These are phyloP conservation scores for Ptychadena robeensis DNA, from an alignment of 2,797 vertebrate genomes.

Conservation along the genomic window DNA sequence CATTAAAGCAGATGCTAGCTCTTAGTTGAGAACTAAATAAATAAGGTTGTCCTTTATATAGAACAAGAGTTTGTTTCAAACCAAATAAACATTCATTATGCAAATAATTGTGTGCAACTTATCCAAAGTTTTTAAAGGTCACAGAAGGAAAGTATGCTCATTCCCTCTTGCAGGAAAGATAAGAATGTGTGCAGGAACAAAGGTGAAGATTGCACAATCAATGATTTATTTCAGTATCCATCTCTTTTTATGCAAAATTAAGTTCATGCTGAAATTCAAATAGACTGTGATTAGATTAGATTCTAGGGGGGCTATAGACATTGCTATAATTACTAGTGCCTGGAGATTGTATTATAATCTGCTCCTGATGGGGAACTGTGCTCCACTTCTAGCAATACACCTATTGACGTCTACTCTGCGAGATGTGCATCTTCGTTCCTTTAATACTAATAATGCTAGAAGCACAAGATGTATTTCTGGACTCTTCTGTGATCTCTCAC, in stretches of 20 bases:
- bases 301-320: not conserved
- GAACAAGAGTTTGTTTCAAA: not conserved
- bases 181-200: not conserved
- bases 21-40: not conserved
- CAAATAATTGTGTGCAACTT: not conserved
- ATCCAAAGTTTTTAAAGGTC: not conserved
- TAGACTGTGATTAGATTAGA: not conserved
- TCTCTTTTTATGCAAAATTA: not conserved
- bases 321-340: not conserved
- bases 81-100: not conserved
- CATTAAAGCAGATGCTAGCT: not conserved
- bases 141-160: not conserved
- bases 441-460: no score
- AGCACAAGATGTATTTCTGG: no score
- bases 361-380: no score
- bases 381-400: no score
- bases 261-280: not conserved
- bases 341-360: no score
- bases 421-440: no score
- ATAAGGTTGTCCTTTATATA: not conserved
- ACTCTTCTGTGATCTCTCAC: no score
- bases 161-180: not conserved
- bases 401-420: no score
- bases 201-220: not conserved
- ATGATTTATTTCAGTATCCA: not conserved